phyloP scores from a whole-genome alignment of 2,797 vertebrate genomes.

The Nasua narica region DNA sequence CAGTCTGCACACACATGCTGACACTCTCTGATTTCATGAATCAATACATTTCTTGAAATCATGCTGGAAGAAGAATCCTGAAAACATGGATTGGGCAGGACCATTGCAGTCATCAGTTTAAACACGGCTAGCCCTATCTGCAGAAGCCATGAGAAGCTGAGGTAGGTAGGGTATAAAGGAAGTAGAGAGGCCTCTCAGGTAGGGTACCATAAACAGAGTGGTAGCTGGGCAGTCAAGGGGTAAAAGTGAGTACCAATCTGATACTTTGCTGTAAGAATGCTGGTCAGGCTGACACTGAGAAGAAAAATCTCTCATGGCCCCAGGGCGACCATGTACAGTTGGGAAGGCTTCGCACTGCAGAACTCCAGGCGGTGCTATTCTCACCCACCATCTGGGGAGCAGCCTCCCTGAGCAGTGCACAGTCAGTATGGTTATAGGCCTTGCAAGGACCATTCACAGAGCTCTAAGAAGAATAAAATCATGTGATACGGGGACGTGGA shows the following conservation, averaged over 20 bases:
- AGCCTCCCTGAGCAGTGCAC: not conserved
- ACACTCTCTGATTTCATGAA: not conserved
- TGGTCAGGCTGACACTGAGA: not conserved
- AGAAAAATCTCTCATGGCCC: not conserved
- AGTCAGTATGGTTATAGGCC: not conserved
- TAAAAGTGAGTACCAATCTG: not conserved
- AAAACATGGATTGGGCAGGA: not conserved
- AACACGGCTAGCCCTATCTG: fast-evolving
- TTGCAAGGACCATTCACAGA: not conserved
- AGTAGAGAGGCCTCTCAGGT: fast-evolving
- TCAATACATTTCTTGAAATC: not conserved
- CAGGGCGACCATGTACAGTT: not conserved
- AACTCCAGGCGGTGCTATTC: not conserved
- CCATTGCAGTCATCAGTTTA: not conserved
- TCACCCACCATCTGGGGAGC: not conserved
- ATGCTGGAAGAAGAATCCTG: not conserved
- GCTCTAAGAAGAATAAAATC: not conserved
- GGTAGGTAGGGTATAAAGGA: not conserved
- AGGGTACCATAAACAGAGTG: not conserved
- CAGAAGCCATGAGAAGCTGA: not conserved
- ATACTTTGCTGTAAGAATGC: not conserved
- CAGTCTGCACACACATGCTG: not conserved
- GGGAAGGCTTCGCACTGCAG: not conserved
- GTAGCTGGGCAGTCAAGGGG: not conserved
- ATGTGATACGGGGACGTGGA: too few relatives aligned